A percentile compares a stretch with the other conserved stretches of the same genome.
phyloP scores from a whole-genome alignment of 2,888 invertebrate genomes.

The Agrotis clavis region DNA sequence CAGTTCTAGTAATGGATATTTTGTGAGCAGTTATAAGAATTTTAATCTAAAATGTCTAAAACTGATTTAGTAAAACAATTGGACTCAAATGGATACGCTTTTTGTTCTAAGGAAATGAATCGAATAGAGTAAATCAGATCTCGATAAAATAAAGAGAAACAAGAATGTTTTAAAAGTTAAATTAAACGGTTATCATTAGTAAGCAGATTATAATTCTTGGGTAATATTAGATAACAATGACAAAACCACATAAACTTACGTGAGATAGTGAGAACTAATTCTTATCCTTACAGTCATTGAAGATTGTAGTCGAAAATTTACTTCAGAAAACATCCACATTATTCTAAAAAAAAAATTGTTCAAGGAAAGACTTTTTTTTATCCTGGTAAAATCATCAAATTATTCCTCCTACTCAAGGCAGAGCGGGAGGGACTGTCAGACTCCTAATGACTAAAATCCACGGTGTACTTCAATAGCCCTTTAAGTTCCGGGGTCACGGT shows the following conservation, averaged over 20 bases:
- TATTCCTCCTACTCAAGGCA: too few relatives aligned
- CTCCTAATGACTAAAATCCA: too few relatives aligned
- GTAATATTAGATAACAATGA: not conserved
- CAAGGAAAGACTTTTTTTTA: too few relatives aligned
- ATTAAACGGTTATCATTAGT: not conserved
- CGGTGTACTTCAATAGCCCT: too few relatives aligned
- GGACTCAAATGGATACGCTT: not conserved
- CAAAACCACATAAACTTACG: not conserved
- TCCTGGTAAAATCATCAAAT: too few relatives aligned
- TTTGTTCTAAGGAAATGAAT: not conserved
- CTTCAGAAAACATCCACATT: not conserved
- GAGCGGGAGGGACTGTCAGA: too few relatives aligned
- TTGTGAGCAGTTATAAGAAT: slow-evolving; percentile 30
- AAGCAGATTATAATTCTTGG: not conserved
- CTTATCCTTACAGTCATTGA: not conserved
- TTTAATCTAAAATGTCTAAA: slow-evolving; percentile 9
- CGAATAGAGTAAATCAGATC: not conserved
- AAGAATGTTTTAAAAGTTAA: not conserved
- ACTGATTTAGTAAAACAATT: slow-evolving; percentile 20
- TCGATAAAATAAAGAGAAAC: not conserved
- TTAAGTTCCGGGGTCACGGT: too few relatives aligned
- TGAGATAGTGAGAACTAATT: not conserved
- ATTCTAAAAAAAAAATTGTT: too few relatives aligned
- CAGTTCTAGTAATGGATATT: slow-evolving; percentile 52
- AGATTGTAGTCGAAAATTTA: not conserved